These are phyloP conservation scores for Diorhabda sublineata DNA, from an alignment of 1,140 invertebrate genomes.

Conservation along the genomic window DNA sequence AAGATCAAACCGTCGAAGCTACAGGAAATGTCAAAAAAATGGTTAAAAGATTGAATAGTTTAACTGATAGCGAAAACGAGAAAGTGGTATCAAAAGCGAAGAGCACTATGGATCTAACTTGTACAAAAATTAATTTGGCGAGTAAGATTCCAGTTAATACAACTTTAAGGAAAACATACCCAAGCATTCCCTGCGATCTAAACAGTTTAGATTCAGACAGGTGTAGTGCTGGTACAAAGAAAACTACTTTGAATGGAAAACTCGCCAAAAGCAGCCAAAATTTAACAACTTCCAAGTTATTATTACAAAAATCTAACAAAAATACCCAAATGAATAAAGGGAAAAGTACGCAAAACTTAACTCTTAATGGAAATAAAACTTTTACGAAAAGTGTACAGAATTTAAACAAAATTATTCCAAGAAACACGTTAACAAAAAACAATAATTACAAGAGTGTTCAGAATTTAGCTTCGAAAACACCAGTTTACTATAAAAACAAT, in stretches of 20 bases:
- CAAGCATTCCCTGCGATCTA: slow-evolving; percentile 44
- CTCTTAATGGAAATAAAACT: neutral
- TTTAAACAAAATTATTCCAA: slow-evolving; percentile 11
- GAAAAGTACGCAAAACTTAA: slow-evolving; percentile 22
- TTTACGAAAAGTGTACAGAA: slow-evolving; percentile 25
- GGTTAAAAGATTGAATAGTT: slow-evolving; percentile 35
- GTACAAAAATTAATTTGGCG: slow-evolving; percentile 26
- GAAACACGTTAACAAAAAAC: neutral
- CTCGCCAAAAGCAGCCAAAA: slow-evolving; percentile 32
- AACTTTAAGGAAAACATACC: slow-evolving; percentile 34
- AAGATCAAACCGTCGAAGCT: slow-evolving; percentile 3
- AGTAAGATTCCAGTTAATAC: slow-evolving; percentile 43
- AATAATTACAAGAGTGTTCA: slow-evolving; percentile 15
- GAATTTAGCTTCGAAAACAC: neutral
- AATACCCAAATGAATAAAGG: slow-evolving; percentile 10
- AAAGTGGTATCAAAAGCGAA: slow-evolving; percentile 27
- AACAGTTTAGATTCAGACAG: slow-evolving; percentile 37
- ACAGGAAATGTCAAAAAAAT: slow-evolving; percentile 35
- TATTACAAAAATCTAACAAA: slow-evolving; percentile 11
- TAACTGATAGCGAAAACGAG: slow-evolving; percentile 24
- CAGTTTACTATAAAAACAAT: too few species aligned
- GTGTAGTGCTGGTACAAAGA: slow-evolving; percentile 26
- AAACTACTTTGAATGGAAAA: slow-evolving; percentile 19
- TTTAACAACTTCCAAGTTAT: slow-evolving; percentile 22
- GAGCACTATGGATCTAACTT: slow-evolving; percentile 29